These are phyloP conservation scores for human DNA, from an alignment of 2,113 vertebrate species.

Conservation along the genomic window GRCh38 chr9:105150001-105150500, in stretches of 20 bases:
- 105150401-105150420: neutral
- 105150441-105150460: neutral
- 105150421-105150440: neutral
- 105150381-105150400: neutral
- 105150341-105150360: slow-evolving; percentile 33
- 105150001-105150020: slow-evolving; percentile 16
- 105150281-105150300: neutral
- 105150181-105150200: neutral
- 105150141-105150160: slow-evolving; percentile 24
- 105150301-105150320: neutral
- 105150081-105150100: neutral
- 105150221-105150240: neutral
- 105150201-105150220: neutral
- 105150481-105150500: no score
- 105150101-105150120: neutral
- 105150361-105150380: neutral
- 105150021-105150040: neutral
- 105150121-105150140: neutral
- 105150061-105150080: neutral
- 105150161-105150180: neutral
- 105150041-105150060: neutral
- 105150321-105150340: slow-evolving; percentile 1
- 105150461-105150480: no score
- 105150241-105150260: neutral
- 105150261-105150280: neutral